Evolutionary conservation across 2,888 invertebrate genomes (phyloP).

Genomic region (Limnephilus rhombicus): DNA sequence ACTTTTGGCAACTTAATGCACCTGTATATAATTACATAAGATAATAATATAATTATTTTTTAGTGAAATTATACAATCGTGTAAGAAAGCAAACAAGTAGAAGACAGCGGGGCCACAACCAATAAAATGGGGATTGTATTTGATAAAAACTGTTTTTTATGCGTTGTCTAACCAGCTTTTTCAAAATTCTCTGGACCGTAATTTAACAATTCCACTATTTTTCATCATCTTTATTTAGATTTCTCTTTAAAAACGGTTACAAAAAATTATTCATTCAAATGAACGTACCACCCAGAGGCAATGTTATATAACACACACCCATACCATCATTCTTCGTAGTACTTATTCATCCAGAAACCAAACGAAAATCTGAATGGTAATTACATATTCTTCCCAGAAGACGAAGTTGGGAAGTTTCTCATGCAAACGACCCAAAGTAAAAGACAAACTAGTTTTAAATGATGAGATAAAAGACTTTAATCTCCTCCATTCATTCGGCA

Average conservation of each 20-base stretch:
- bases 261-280: not conserved
- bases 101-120: too few species aligned
- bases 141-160: too few species aligned
- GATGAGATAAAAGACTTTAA: constrained; percentile 42
- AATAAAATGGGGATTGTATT: too few species aligned
- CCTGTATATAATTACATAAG: too few species aligned
- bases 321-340: not conserved
- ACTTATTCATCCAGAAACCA: constrained; percentile 2
- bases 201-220: too few species aligned
- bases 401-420: not conserved
- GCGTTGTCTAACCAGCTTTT: too few species aligned
- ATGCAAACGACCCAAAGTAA: constrained; percentile 10
- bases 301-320: not conserved
- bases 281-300: not conserved
- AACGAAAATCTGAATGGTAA: not conserved
- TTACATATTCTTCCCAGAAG: constrained; percentile 18
- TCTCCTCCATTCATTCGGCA: constrained; percentile 37
- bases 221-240: too few species aligned
- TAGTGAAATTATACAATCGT: too few species aligned
- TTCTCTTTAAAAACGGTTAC: not conserved
- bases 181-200: too few species aligned
- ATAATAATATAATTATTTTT: too few species aligned
- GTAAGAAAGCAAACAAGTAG: too few species aligned
- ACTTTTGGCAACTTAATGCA: too few species aligned
- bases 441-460: constrained; percentile 49